Conservation (phyloP, 2,797 vertebrate genomes). For the Melopsittacus undulatus region DNA sequence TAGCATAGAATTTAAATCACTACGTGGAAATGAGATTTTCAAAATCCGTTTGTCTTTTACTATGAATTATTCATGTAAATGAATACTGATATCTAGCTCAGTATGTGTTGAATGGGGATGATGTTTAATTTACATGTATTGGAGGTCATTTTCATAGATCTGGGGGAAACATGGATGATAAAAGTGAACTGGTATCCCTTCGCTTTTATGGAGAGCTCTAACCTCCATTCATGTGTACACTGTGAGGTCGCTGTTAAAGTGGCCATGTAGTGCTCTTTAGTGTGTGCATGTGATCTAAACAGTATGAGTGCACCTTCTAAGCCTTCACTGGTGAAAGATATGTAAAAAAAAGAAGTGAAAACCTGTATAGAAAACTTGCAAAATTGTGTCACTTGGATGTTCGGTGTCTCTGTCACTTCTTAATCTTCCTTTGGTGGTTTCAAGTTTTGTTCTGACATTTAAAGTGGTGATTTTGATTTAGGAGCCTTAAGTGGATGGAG, state of each 20-base stretch:
- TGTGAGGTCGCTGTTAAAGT: background rate
- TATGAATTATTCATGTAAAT: conserved; percentile 12
- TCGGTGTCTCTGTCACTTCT: rapidly evolving
- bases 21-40: background rate
- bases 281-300: background rate
- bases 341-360: background rate
- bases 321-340: background rate
- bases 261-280: rapidly evolving
- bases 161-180: background rate
- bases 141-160: background rate
- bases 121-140: background rate
- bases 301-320: background rate
- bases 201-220: background rate
- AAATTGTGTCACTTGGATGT: background rate
- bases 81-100: background rate
- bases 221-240: rapidly evolving
- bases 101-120: background rate
- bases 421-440: background rate
- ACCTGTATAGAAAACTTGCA: background rate
- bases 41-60: background rate
- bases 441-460: background rate
- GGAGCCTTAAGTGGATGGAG: background rate
- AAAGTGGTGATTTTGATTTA: background rate
- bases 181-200: background rate
- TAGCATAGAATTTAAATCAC: background rate